These are phyloP conservation scores for Microplitis manilae DNA, from an alignment of 2,888 invertebrate genomes.

Conservation along the genomic window DNA sequence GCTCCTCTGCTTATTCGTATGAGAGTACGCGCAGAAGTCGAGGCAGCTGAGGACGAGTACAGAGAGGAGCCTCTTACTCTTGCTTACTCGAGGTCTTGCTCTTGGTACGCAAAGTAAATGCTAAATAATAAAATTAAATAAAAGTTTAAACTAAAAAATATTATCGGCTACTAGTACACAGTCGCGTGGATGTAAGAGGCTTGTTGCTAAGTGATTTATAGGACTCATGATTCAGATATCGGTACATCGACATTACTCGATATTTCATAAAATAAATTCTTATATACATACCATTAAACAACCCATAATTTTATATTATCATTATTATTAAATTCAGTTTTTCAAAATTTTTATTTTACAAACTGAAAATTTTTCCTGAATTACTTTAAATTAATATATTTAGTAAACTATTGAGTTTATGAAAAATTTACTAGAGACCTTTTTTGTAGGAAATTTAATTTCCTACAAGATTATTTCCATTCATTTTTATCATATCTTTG, in stretches of 20 bases:
- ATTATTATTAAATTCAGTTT: background rate
- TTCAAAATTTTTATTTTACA: background rate
- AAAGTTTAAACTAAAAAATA: slow-evolving; percentile 28
- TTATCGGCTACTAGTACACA: slow-evolving; percentile 28
- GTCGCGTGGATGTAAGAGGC: slow-evolving; percentile 31
- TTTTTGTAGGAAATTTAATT: too few relatives aligned
- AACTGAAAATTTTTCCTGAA: too few relatives aligned
- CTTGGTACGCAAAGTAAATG: background rate
- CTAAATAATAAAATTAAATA: background rate
- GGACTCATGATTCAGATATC: slow-evolving; percentile 33
- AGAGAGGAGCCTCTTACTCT: slow-evolving; percentile 33
- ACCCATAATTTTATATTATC: background rate
- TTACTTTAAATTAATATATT: too few relatives aligned
- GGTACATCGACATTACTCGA: slow-evolving; percentile 18
- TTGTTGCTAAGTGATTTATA: slow-evolving; percentile 36
- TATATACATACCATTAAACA: slow-evolving; percentile 5
- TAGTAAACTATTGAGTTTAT: too few relatives aligned
- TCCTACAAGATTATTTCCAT: too few relatives aligned
- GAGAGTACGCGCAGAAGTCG: background rate
- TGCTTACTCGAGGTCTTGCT: slow-evolving; percentile 14
- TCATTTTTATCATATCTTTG: too few relatives aligned
- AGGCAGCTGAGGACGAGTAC: background rate
- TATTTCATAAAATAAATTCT: slow-evolving; percentile 21
- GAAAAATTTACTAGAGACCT: too few relatives aligned
- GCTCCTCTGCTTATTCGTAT: background rate